These are phyloP conservation scores for Sarcophaga rosellei DNA, from an alignment of 2,888 invertebrate species.

Conservation along the genomic window DNA sequence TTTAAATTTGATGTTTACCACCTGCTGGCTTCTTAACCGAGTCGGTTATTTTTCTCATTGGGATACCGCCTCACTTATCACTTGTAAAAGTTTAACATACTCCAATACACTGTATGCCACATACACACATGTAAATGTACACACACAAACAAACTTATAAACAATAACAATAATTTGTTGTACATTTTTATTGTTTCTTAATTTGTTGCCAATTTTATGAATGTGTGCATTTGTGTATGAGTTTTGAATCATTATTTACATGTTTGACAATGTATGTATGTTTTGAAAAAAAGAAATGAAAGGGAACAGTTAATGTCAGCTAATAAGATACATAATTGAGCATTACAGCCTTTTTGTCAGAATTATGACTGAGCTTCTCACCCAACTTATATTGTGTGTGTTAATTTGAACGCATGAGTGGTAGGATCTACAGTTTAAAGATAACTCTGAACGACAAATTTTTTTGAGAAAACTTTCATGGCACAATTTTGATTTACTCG, in stretches of 20 bases:
- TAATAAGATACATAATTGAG: not conserved
- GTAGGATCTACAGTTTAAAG: too few relatives aligned
- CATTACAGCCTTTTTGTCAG: not conserved
- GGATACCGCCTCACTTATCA: conserved; percentile 13
- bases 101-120: not conserved
- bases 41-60: conserved; percentile 27
- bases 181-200: conserved; percentile 70
- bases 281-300: not conserved
- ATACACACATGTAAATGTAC: not conserved
- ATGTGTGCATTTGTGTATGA: not conserved
- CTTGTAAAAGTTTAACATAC: conserved; percentile 15
- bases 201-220: conserved; percentile 65
- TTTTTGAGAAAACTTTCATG: too few relatives aligned
- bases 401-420: too few relatives aligned
- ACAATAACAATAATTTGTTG: conserved; percentile 64
- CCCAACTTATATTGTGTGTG: too few relatives aligned
- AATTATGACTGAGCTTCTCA: not conserved
- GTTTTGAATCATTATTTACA: conserved; percentile 1
- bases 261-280: not conserved
- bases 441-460: too few relatives aligned
- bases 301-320: not conserved
- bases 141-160: conserved; percentile 8
- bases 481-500: too few relatives aligned
- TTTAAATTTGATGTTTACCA: conserved; percentile 23
- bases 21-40: conserved; percentile 43